Percentiles rank a stretch among this genome's conserved stretches.
phyloP scores from a whole-genome alignment of 2,113 vertebrate genomes.

The Daphoenositta chrysoptera region DNA sequence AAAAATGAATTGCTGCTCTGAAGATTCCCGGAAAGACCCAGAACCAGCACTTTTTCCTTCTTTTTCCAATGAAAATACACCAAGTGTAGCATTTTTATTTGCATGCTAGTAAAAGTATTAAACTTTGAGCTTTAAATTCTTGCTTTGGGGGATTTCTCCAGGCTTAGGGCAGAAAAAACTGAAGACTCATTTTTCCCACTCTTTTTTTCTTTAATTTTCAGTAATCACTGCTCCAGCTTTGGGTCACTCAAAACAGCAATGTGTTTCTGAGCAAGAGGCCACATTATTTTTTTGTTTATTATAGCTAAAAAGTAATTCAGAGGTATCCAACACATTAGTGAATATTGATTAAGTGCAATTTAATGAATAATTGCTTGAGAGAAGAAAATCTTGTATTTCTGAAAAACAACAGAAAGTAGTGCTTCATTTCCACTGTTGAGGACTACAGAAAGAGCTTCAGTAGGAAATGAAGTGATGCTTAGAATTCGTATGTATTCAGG shows the following conservation, averaged over 20 bases:
- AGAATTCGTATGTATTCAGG: not conserved
- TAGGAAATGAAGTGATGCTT: not conserved
- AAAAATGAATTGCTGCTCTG: not conserved
- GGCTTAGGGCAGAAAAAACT: not conserved
- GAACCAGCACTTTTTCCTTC: not conserved
- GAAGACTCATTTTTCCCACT: not conserved
- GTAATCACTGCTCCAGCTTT: not conserved
- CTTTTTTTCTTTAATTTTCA: not conserved
- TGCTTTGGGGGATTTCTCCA: not conserved
- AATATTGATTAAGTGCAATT: not conserved
- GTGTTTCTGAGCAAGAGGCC: not conserved
- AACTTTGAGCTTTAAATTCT: not conserved
- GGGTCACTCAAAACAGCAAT: not conserved
- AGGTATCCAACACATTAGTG: not conserved
- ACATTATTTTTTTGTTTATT: not conserved
- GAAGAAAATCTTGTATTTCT: not conserved
- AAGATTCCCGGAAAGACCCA: not conserved
- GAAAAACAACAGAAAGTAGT: not conserved
- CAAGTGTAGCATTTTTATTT: not conserved
- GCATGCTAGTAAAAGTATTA: not conserved
- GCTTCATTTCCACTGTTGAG: not conserved
- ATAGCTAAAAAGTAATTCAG: not conserved
- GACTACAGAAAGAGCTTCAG: not conserved
- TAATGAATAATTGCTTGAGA: not conserved
- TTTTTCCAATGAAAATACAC: not conserved